Percentiles rank a stretch among this genome's conserved stretches.
phyloP scores from a whole-genome alignment of 2,888 invertebrate species.

The Lobophora halterata region DNA sequence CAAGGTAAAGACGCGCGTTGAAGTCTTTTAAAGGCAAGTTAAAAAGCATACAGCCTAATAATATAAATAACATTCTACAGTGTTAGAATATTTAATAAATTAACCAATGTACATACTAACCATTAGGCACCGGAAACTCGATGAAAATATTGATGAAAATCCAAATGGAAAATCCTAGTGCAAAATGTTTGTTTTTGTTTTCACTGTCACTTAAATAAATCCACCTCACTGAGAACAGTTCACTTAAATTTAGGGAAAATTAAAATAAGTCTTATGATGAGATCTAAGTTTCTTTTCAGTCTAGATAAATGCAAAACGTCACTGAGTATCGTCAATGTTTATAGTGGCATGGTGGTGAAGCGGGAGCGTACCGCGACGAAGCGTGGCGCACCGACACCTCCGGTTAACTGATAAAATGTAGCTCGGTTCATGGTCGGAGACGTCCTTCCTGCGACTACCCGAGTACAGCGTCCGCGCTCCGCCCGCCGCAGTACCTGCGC shows the following conservation, averaged over 20 bases:
- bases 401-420: slow-evolving; percentile 76
- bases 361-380: slow-evolving; percentile 49
- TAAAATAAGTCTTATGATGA: slow-evolving; percentile 77
- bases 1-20: slow-evolving; percentile 57
- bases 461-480: slow-evolving; percentile 55
- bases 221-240: slow-evolving; percentile 67
- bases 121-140: slow-evolving; percentile 54
- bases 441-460: slow-evolving; percentile 68
- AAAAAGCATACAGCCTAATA: not conserved
- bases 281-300: slow-evolving; percentile 79
- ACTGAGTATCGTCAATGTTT: slow-evolving; percentile 56
- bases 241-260: slow-evolving; percentile 61
- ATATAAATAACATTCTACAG: not conserved
- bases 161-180: slow-evolving; percentile 61
- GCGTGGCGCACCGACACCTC: slow-evolving; percentile 70
- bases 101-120: slow-evolving; percentile 46
- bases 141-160: slow-evolving; percentile 45
- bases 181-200: slow-evolving; percentile 54
- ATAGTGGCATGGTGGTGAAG: slow-evolving; percentile 61
- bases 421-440: slow-evolving; percentile 75
- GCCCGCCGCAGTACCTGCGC: slow-evolving; percentile 62
- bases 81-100: slow-evolving; percentile 20
- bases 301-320: slow-evolving; percentile 67
- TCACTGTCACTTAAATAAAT: slow-evolving; percentile 69
- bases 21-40: slow-evolving; percentile 65